Base-by-base conservation (phyloP, 1,140 invertebrate species). In the Metopolophium dirhodum region DNA sequence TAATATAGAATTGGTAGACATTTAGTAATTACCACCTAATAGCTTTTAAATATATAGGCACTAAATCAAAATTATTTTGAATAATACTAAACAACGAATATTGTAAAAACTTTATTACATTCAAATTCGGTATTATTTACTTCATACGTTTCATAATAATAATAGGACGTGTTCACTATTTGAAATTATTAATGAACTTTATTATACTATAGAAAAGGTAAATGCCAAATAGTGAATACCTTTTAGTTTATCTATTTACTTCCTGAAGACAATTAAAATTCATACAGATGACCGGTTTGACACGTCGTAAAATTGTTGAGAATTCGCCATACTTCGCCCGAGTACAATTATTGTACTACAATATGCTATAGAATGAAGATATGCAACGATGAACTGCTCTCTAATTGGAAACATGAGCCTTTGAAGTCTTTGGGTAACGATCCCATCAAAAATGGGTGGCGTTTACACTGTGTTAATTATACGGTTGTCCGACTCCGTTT, bases 371-470 rank as follows among this genome's bases (percentile, higher is more conserved):
- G 68, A 1, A 9, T 9, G 35, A 4, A 8, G 47, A 51, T 89
- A 23, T 68, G 30, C 61, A n/a, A 77, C 35, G 47, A 92, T 23
- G 35, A 92, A 11, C 83, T 35, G 2, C 91, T 54, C 47, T 83
- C 61, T 92, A 92, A 92, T 92, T 92, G 47, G 77, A 77, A 8
- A 82, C 91, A 30, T 26, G 68, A 23, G 77, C 47, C 91, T 92
- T 92, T 92, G 91, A 92, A 49, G 91, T 92, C 22, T 83, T 92
- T 26, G 41, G 77, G 61, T 37, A 92, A 91, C 8, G 30, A 92
- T 22, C 30, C 77, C 77, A 47, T 4, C 14, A 9, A 30, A n/a
- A 91, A 49, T 18, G 54, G 37, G 2, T 47, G n/a, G 7, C 45
- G 77, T 82, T 83, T 18, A 37, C 77, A 83, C 23, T 23, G 47